Evolutionary conservation across 2,797 vertebrate genomes (phyloP).

Genomic region (Molossus molossus): DNA sequence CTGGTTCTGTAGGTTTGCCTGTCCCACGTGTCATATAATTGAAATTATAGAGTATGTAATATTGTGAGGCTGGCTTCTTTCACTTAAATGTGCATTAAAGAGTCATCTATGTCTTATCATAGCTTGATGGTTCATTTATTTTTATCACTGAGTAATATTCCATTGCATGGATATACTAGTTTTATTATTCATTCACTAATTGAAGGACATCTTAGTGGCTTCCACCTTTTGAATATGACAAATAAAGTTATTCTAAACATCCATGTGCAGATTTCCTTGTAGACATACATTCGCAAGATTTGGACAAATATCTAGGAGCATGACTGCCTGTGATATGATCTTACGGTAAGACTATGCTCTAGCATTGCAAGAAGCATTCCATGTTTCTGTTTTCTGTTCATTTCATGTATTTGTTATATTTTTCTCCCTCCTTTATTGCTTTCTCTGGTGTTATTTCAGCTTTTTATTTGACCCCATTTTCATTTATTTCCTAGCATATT

Average conservation of each 20-base stretch:
- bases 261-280: background rate
- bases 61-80: background rate
- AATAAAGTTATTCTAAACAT: background rate
- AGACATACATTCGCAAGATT: background rate
- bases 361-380: background rate
- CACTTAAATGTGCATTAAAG: background rate
- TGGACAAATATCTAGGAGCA: background rate
- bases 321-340: background rate
- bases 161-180: background rate
- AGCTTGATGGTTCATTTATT: background rate
- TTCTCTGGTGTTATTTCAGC: background rate
- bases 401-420: background rate
- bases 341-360: background rate
- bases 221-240: background rate
- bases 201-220: background rate
- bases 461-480: background rate
- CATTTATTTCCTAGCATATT: background rate
- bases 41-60: background rate
- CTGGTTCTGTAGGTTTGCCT: background rate
- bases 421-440: background rate
- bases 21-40: background rate
- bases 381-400: background rate
- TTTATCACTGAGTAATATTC: background rate
- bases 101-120: background rate
- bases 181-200: background rate